Evolutionary conservation across 1,140 invertebrate species (phyloP).

Genomic region (Venturia canescens): DNA sequence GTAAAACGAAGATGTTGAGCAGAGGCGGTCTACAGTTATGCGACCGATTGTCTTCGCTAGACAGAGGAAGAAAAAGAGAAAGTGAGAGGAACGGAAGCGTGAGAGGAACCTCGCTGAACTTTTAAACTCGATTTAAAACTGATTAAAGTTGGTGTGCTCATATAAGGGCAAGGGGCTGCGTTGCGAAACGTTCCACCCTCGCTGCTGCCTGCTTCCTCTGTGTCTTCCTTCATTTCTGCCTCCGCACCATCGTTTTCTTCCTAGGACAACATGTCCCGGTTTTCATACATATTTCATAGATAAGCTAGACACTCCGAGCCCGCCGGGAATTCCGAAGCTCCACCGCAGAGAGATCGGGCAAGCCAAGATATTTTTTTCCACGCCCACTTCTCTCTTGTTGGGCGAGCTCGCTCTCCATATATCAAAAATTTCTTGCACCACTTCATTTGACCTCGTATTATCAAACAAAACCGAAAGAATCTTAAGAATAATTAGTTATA

Average conservation of each 20-base stretch:
- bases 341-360: neutral
- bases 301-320: conserved; percentile 30
- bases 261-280: conserved; percentile 48
- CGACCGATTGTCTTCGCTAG: neutral
- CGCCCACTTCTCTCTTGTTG: neutral
- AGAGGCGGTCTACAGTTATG: conserved; percentile 6
- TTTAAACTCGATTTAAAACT: conserved; percentile 56
- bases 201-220: neutral
- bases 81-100: neutral
- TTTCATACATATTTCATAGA: conserved; percentile 53
- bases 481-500: too few species aligned
- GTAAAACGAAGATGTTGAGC: conserved; percentile 22
- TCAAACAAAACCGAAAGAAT: neutral
- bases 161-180: conserved; percentile 36
- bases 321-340: neutral
- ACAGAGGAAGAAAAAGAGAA: neutral
- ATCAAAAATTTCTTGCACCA: neutral
- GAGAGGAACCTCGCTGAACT: conserved; percentile 44
- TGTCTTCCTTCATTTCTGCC: neutral
- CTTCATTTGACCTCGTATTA: neutral
- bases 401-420: neutral
- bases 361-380: neutral
- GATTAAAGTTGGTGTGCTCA: conserved; percentile 50
- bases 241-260: conserved; percentile 20
- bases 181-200: conserved; percentile 22